Evolutionary conservation across 2,113 vertebrate species (phyloP).

Genomic region (Lepus europaeus): DNA sequence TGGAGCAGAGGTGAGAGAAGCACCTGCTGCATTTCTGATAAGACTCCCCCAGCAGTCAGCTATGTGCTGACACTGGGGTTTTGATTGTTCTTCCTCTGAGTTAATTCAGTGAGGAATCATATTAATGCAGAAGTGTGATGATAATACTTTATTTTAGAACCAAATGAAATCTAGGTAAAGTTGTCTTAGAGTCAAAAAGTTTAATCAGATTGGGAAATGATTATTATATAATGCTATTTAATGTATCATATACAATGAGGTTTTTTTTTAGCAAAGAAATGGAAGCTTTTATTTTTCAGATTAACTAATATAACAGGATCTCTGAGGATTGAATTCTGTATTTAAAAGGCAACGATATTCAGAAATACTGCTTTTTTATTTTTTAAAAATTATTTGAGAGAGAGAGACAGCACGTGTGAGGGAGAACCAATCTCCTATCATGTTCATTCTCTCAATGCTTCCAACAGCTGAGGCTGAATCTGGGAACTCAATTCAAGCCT

Average conservation of each 20-base stretch:
- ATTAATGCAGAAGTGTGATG: not conserved
- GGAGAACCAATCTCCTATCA: too few relatives aligned
- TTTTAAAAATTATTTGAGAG: not conserved
- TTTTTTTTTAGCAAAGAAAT: conserved; percentile 20
- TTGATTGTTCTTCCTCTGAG: not conserved
- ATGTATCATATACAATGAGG: not conserved
- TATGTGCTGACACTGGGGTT: not conserved
- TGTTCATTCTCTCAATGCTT: too few relatives aligned
- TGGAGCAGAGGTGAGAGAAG: not conserved
- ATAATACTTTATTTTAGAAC: not conserved
- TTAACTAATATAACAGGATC: not conserved
- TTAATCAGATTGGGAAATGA: not conserved
- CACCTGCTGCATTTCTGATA: not conserved
- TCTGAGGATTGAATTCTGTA: too few relatives aligned
- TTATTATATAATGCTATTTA: not conserved
- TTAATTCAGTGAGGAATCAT: not conserved
- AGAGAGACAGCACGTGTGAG: too few relatives aligned
- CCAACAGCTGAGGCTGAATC: too few relatives aligned
- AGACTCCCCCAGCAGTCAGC: not conserved
- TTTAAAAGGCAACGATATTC: not conserved
- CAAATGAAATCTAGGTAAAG: not conserved
- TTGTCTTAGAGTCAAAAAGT: not conserved
- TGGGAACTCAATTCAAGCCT: too few relatives aligned
- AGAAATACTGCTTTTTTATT: not conserved
- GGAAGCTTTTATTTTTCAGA: not conserved